Evolutionary conservation across 2,888 invertebrate species (phyloP).

Genomic region (Drosophila nigricruria): DNA sequence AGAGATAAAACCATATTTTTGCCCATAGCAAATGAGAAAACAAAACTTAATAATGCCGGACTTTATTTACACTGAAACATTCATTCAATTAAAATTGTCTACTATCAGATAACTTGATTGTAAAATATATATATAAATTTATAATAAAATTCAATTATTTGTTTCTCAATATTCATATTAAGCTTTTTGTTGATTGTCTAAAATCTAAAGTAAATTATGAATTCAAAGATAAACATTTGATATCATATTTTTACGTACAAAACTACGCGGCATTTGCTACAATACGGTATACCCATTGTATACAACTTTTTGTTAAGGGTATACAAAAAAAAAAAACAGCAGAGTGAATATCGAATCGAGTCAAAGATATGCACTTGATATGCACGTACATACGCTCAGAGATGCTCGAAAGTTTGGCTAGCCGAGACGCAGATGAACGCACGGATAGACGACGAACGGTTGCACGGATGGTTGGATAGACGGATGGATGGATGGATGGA

Average conservation of each 20-base stretch:
- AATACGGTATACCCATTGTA: neutral
- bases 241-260: neutral
- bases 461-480: slow-evolving; percentile 44
- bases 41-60: too few species aligned
- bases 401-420: slow-evolving; percentile 69
- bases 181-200: too few species aligned
- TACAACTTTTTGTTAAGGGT: slow-evolving; percentile 5
- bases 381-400: slow-evolving; percentile 52
- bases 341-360: slow-evolving; percentile 52
- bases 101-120: neutral
- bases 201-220: neutral
- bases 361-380: slow-evolving; percentile 65
- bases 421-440: slow-evolving; percentile 68
- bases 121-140: neutral
- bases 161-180: too few species aligned
- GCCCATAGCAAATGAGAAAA: too few species aligned
- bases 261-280: neutral
- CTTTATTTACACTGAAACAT: slow-evolving; percentile 1
- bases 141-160: too few species aligned
- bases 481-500: slow-evolving; percentile 49
- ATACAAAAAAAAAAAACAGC: slow-evolving; percentile 11
- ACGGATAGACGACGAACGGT: slow-evolving; percentile 52
- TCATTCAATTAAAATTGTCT: neutral
- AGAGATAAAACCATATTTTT: neutral
- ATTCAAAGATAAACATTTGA: neutral